A percentile compares a stretch with the other conserved stretches of the same genome.
Conservation (phyloP, 2,113 vertebrate genomes). For the Salvelinus sp. region DNA sequence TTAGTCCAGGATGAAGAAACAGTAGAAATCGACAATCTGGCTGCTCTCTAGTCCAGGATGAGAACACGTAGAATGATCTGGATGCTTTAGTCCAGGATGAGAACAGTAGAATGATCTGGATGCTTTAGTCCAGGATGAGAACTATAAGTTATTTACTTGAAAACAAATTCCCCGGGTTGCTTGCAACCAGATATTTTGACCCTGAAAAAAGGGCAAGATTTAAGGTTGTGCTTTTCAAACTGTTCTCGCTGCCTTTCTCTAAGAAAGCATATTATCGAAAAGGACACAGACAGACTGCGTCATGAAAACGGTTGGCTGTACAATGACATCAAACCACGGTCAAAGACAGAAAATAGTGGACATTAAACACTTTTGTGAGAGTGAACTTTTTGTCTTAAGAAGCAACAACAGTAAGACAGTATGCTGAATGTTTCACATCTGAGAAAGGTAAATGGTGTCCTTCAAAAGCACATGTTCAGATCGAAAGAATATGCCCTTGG, state of each 20-base stretch:
- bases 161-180: conserved; percentile 57
- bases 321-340: conserved; percentile 22
- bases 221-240: conserved; percentile 56
- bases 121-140: neutral
- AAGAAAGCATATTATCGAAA: conserved; percentile 38
- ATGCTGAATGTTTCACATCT: neutral
- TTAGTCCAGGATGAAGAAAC: neutral
- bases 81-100: neutral
- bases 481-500: neutral
- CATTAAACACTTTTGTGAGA: conserved; percentile 26
- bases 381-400: conserved; percentile 21
- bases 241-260: conserved; percentile 34
- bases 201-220: conserved; percentile 30
- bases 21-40: too few species aligned
- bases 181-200: conserved; percentile 48
- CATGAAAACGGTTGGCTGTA: neutral
- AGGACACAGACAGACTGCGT: neutral
- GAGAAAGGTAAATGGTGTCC: neutral
- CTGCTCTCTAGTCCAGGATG: too few species aligned
- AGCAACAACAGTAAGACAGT: too few species aligned
- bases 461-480: too few species aligned
- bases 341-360: conserved; percentile 8
- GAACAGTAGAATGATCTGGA: neutral
- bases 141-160: conserved; percentile 47
- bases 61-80: neutral